Base-by-base conservation (phyloP, 2,113 vertebrate genomes). In the Leucopsar rothschildi region DNA sequence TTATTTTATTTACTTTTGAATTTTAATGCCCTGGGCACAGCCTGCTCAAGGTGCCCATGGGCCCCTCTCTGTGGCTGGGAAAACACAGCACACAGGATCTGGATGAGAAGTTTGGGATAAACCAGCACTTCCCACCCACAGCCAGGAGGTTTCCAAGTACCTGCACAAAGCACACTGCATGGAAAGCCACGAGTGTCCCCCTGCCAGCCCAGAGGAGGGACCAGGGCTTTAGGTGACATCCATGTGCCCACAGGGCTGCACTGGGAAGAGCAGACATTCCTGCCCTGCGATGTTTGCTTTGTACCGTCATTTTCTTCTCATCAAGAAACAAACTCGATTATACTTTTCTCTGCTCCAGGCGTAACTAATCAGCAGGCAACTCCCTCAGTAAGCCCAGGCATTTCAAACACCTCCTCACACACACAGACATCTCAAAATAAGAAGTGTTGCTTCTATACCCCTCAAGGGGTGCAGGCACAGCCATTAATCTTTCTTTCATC, bases 401-500 rank as follows among this genome's bases (percentile, higher is more conserved):
- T 88, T 87, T 63, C 87, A 42, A 79, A 70, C 35, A 82, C 55
- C 78, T 77, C 70, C 57, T 94, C 78, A 72, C 73, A 65, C 57
- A 57, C 1, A 2, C 50, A 90, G 66, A 59, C 65, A 57, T 4
- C 82, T 96, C 78, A 90, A 90, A 59, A 94, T 81, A 92, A 77
- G 50, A 82, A 80, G 55, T 77, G 75, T 60, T 93, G 55, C 83
- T 91, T 84, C 92, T 78, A 31, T 50, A 60, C 75, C 75, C 71
- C 94, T 92, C 79, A 73, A 94, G 93, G 90, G 56, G 66, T 80
- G 84, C 85, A 91, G n/a, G 42, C 95, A 56, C 56, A 71, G 76
- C 18, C 94, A 88, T 96, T 97, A 93, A 96, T 97, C 93, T 95
- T 94, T 87, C 93, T 93, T 97, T 95, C 94, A 83, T 95, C 93